phyloP scores from a whole-genome alignment of 2,113 vertebrate genomes.

The Dasyurus viverrinus region DNA sequence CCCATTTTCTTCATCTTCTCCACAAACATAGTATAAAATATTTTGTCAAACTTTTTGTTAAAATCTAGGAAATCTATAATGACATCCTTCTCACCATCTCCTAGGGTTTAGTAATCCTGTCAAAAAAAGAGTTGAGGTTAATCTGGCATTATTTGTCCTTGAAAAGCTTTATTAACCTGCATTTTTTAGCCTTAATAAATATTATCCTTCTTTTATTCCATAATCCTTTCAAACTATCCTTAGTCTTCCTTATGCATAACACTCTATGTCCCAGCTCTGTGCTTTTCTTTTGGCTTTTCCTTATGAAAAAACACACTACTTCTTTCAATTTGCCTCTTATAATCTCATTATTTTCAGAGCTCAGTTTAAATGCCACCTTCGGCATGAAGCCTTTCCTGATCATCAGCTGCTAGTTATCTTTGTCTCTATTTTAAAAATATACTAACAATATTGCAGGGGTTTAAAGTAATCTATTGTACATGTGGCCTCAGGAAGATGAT shows the following conservation, averaged over 20 bases:
- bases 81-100: not conserved
- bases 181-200: not conserved
- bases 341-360: not conserved
- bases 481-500: not conserved
- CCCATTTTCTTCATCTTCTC: not conserved
- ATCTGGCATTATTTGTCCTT: not conserved
- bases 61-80: not conserved
- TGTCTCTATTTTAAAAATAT: not conserved
- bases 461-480: not conserved
- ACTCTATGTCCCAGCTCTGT: not conserved
- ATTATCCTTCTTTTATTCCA: not conserved
- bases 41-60: not conserved
- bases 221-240: not conserved
- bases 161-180: not conserved
- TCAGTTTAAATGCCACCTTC: not conserved
- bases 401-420: not conserved
- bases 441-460: not conserved
- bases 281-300: not conserved
- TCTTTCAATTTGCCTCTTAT: not conserved
- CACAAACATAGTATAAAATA: not conserved
- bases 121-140: not conserved
- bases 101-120: not conserved
- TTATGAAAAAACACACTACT: not conserved
- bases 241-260: not conserved
- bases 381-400: not conserved